These are phyloP conservation scores for Leptestheria dahalacensis DNA, from an alignment of 1,140 invertebrate species.

Conservation along the genomic window DNA sequence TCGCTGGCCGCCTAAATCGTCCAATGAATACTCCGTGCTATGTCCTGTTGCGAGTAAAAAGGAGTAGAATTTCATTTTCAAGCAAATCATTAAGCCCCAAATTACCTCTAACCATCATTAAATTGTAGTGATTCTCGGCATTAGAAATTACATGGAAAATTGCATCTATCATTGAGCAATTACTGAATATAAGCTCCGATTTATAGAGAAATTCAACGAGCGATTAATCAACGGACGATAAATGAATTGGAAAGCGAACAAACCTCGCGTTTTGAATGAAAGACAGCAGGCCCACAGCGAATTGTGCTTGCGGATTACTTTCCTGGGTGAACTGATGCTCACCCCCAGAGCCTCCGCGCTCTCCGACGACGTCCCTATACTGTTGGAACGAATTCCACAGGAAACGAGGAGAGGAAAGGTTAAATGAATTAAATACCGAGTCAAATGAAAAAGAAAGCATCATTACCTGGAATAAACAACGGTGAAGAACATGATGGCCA, in stretches of 20 bases:
- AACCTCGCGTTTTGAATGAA: too few relatives aligned
- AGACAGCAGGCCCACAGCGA: neutral
- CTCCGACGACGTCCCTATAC: conserved; percentile 13
- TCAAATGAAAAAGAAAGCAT: neutral
- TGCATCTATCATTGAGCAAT: too few relatives aligned
- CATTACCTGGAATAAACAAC: conserved; percentile 27
- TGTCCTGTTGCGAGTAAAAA: neutral
- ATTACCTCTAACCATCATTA: too few relatives aligned
- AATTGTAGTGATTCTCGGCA: too few relatives aligned
- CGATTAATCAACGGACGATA: too few relatives aligned
- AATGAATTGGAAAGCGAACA: too few relatives aligned
- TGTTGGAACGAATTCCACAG: conserved; percentile 2
- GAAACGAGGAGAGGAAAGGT: neutral
- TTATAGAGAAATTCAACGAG: too few relatives aligned
- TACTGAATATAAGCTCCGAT: too few relatives aligned
- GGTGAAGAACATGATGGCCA: conserved; percentile 23
- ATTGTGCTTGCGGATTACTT: neutral
- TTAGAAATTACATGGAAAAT: too few relatives aligned
- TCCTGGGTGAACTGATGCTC: neutral
- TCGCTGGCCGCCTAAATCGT: conserved; percentile 27
- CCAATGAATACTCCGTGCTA: conserved; percentile 8
- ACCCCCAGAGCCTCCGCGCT: conserved; percentile 9
- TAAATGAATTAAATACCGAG: neutral
- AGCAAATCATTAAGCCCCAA: neutral
- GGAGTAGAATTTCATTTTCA: neutral